Percentiles rank a stretch among this genome's conserved stretches.
phyloP scores from a whole-genome alignment of 2,888 invertebrate species.

The Rambutsinella grinnellia region DNA sequence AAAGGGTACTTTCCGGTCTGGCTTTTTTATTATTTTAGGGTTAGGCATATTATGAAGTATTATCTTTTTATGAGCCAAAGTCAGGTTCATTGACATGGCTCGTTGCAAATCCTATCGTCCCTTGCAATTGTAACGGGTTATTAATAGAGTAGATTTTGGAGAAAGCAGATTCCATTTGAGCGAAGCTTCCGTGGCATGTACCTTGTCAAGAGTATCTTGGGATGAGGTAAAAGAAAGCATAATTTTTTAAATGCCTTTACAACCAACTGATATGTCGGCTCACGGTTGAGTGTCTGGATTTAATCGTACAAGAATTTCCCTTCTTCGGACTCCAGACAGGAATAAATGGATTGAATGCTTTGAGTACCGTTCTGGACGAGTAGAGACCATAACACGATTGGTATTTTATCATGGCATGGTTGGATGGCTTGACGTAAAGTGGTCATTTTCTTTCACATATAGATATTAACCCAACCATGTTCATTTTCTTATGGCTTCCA shows the following conservation, averaged over 20 bases:
- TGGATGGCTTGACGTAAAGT: constrained; percentile 49
- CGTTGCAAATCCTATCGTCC: constrained; percentile 36
- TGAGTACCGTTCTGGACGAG: constrained; percentile 35
- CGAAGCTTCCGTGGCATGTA: too few species aligned
- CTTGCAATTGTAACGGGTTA: constrained; percentile 25
- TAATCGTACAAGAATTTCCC: neutral
- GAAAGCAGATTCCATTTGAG: constrained; percentile 4
- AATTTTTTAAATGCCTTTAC: neutral
- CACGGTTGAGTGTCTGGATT: neutral
- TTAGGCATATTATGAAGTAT: too few species aligned
- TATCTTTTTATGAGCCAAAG: constrained; percentile 37
- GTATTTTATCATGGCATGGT: constrained; percentile 48
- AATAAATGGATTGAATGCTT: neutral
- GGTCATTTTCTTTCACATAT: too few species aligned
- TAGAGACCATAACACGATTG: constrained; percentile 42
- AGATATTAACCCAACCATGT: too few species aligned
- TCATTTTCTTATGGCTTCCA: too few species aligned
- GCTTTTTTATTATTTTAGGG: constrained; percentile 36
- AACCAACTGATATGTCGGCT: neutral
- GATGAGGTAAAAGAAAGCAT: too few species aligned
- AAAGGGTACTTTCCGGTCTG: constrained; percentile 5
- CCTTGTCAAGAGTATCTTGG: too few species aligned
- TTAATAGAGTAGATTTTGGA: neutral
- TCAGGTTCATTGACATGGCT: constrained; percentile 48
- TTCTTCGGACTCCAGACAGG: neutral